Percentiles rank a stretch among this genome's conserved stretches.
These are phyloP conservation scores for Amphiura filiformis DNA, from an alignment of 35 echinoderm and acorn worm genomes.

Conservation along the genomic window DNA sequence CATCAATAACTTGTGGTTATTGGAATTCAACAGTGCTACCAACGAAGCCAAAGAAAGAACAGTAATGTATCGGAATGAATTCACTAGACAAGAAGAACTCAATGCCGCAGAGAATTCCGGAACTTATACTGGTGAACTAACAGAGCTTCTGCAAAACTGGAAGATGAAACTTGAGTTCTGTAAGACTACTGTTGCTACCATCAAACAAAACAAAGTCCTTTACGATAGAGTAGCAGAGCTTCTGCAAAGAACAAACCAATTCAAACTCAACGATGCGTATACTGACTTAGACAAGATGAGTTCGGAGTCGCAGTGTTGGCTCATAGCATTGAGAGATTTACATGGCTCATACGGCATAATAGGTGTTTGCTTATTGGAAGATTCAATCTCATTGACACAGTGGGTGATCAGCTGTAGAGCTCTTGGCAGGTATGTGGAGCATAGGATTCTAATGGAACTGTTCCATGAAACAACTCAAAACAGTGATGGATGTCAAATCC, in stretches of 20 bases:
- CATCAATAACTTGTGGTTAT: conserved; percentile 1
- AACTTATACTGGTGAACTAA: neutral
- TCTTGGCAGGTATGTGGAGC: neutral
- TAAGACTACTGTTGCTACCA: neutral
- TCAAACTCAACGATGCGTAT: conserved; percentile 6
- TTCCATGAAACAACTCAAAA: neutral
- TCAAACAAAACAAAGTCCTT: neutral
- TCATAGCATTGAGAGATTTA: neutral
- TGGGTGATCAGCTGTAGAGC: conserved; percentile 1
- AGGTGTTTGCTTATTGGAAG: neutral
- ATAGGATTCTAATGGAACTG: neutral
- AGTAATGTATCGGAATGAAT: neutral
- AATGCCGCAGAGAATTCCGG: neutral
- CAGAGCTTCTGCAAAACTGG: neutral
- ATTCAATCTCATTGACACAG: neutral
- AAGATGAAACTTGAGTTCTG: conserved; percentile 2
- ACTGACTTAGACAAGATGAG: neutral
- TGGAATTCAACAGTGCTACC: neutral
- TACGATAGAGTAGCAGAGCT: neutral
- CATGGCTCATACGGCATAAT: conserved; percentile 25
- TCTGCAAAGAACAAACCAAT: conserved; percentile 26
- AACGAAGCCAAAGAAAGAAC: conserved; percentile 9
- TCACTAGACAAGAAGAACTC: neutral
- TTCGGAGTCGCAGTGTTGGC: neutral
- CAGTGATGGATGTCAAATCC: neutral